Evolutionary conservation across 2,113 vertebrate genomes (phyloP).

Genomic region (Chionis minor): DNA sequence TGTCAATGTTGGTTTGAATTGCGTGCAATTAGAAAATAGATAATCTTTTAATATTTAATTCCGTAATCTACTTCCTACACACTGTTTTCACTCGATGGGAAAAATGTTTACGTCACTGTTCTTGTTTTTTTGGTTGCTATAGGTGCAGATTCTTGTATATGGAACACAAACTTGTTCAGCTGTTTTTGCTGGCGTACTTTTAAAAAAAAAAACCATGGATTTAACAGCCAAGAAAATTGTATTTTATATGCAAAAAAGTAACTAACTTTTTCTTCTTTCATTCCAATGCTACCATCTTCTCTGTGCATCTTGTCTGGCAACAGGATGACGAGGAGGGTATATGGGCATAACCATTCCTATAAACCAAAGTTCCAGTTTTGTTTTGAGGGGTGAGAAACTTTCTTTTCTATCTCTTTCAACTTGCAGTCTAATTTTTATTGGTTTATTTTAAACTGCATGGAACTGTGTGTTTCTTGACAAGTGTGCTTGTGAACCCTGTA

Average conservation of each 20-base stretch:
- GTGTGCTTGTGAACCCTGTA: slow-evolving; percentile 4
- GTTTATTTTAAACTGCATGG: slow-evolving; percentile 32
- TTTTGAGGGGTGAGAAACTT: slow-evolving; percentile 93
- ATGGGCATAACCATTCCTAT: slow-evolving; percentile 92
- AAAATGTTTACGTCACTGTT: slow-evolving; percentile 22
- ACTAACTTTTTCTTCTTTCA: slow-evolving; percentile 79
- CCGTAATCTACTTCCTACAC: slow-evolving; percentile 66
- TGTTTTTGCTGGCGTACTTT: slow-evolving; percentile 26
- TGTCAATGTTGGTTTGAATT: slow-evolving; percentile 24
- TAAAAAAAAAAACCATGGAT: not conserved
- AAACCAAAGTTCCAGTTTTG: slow-evolving; percentile 94
- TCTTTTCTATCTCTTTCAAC: slow-evolving; percentile 74
- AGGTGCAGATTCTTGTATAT: slow-evolving; percentile 43
- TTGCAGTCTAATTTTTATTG: slow-evolving; percentile 42
- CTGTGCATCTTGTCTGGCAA: slow-evolving; percentile 62
- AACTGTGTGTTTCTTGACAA: slow-evolving; percentile 36
- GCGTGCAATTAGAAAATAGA: slow-evolving; percentile 30
- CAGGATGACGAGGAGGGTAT: slow-evolving; percentile 99
- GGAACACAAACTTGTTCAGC: slow-evolving; percentile 22
- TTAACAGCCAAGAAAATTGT: slow-evolving; percentile 47
- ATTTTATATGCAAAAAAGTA: slow-evolving; percentile 43
- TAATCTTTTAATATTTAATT: slow-evolving; percentile 69
- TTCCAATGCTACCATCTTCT: slow-evolving; percentile 69
- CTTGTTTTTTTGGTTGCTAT: slow-evolving; percentile 53
- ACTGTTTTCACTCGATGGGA: slow-evolving; percentile 31